Evolutionary conservation across 2,113 vertebrate genomes (phyloP).

Genomic region (Leptocoma aspasia): DNA sequence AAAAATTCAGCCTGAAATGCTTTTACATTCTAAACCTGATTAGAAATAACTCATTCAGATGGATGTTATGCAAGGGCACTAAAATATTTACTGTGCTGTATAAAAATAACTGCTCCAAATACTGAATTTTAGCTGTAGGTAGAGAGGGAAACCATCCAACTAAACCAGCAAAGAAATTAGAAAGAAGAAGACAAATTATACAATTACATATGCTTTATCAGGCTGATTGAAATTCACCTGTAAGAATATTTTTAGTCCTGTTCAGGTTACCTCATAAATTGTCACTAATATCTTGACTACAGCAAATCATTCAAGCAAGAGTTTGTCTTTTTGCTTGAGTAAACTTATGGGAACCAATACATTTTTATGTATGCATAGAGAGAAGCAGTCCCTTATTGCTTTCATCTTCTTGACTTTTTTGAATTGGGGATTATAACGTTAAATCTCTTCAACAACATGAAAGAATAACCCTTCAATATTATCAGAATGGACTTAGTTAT

Average conservation of each 20-base stretch:
- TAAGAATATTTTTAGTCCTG: neutral
- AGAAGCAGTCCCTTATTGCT: neutral
- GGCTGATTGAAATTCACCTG: neutral
- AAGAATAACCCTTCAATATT: neutral
- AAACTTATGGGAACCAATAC: neutral
- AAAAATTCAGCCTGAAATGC: conserved; percentile 45
- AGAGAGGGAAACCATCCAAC: neutral
- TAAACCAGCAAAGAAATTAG: neutral
- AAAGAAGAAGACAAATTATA: neutral
- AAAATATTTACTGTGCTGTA: conserved; percentile 49
- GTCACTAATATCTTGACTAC: neutral
- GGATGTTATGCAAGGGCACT: conserved; percentile 49
- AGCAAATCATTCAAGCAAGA: neutral
- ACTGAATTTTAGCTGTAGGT: neutral
- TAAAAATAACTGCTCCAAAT: conserved; percentile 63
- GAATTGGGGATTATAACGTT: neutral
- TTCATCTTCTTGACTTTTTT: neutral
- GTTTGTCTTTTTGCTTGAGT: neutral
- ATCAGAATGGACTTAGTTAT: neutral
- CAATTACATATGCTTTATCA: neutral
- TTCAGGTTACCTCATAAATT: neutral
- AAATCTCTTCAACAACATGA: neutral
- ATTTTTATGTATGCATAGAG: neutral
- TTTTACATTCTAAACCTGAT: conserved; percentile 50
- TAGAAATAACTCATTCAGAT: conserved; percentile 57